Conservation (phyloP, 2,888 invertebrate species). For the Drosophila suboccidentalis region DNA sequence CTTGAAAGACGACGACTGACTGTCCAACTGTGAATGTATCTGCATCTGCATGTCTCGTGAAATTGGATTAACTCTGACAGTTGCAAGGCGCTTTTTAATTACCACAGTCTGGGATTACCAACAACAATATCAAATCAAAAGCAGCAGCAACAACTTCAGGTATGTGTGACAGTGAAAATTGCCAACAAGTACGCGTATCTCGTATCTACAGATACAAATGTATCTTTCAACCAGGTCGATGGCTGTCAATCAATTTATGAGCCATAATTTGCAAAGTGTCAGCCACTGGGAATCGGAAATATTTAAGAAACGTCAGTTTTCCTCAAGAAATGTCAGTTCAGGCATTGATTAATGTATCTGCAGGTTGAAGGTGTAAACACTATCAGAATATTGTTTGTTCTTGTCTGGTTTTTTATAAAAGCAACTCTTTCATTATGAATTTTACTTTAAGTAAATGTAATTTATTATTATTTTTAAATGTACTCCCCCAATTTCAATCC, state of each 20-base stretch:
- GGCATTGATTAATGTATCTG: conserved; percentile 7
- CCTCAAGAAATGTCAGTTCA: background rate
- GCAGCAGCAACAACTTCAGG: conserved; percentile 7
- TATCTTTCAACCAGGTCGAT: conserved; percentile 26
- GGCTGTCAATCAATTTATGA: conserved; percentile 27
- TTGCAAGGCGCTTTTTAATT: conserved; percentile 70
- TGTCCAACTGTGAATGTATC: conserved; percentile 33
- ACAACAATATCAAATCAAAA: conserved; percentile 22
- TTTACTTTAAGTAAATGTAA: background rate
- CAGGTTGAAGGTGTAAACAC: background rate
- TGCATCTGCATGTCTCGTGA: conserved; percentile 57
- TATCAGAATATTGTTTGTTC: background rate
- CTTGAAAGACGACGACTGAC: conserved; percentile 28
- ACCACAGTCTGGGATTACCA: conserved; percentile 60
- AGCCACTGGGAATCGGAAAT: conserved; percentile 14
- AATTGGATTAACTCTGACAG: conserved; percentile 77
- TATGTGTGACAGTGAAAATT: conserved; percentile 34
- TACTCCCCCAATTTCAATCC: conserved; percentile 11
- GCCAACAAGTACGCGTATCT: conserved; percentile 12
- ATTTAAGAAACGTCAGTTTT: conserved; percentile 23
- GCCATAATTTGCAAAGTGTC: conserved; percentile 22
- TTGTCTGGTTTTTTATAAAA: background rate
- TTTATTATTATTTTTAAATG: conserved; percentile 2
- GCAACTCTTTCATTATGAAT: conserved; percentile 1
- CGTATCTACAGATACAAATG: conserved; percentile 33